Evolutionary conservation across 2,113 vertebrate species (phyloP).

Genomic region (Conger conger): DNA sequence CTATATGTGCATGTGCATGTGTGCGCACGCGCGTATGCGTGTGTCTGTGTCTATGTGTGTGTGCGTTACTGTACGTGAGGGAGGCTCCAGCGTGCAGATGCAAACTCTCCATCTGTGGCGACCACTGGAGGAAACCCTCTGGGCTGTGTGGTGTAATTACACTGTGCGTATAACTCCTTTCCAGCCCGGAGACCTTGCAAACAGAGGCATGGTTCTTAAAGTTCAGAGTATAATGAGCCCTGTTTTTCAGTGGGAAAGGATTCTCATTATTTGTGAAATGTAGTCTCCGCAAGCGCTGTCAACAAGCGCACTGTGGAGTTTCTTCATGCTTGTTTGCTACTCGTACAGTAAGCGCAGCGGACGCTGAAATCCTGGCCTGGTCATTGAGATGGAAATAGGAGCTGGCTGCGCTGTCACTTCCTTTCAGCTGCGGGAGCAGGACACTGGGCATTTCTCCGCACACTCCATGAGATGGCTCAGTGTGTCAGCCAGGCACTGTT

Average conservation of each 20-base stretch:
- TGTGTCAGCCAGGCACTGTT: not conserved
- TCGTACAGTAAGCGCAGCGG: not conserved
- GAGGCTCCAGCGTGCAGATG: not conserved
- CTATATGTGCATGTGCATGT: no score
- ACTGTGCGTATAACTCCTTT: not conserved
- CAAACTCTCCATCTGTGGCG: not conserved
- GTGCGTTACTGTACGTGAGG: not conserved
- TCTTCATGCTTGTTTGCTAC: not conserved
- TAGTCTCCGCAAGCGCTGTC: not conserved
- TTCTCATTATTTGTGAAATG: not conserved
- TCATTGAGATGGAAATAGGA: conserved; percentile 21
- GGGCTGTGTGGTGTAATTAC: not conserved
- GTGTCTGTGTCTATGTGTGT: not conserved
- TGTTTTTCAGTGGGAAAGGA: not conserved
- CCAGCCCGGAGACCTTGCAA: not conserved
- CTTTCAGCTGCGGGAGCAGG: not conserved
- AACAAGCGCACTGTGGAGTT: not conserved
- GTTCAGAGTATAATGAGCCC: not conserved
- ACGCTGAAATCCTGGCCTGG: conserved; percentile 10
- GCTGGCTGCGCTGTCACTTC: conserved; percentile 18
- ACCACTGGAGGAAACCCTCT: not conserved
- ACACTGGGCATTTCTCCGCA: not conserved
- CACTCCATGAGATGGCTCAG: not conserved
- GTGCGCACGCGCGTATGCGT: no score
- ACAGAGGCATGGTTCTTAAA: not conserved